Conservation (phyloP, 2,113 vertebrate genomes). For the Dryoscopus gambensis region DNA sequence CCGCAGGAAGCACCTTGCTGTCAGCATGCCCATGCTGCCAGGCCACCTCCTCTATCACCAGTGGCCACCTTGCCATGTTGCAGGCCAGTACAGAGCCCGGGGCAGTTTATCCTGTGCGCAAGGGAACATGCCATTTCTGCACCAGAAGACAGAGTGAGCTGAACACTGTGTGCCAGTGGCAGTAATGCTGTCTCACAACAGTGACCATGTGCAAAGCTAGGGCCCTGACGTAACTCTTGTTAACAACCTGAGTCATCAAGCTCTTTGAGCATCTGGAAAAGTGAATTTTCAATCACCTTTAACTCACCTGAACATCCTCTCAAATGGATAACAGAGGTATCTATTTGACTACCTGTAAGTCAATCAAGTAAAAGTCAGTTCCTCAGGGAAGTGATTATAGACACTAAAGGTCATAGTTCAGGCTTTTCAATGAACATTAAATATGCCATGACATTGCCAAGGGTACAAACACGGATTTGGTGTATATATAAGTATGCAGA, state of each 20-base stretch:
- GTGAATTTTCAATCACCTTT: not conserved
- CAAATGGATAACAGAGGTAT: not conserved
- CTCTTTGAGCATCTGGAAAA: not conserved
- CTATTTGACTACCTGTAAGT: not conserved
- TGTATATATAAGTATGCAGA: not conserved
- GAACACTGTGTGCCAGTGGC: not conserved
- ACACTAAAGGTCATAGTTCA: not conserved
- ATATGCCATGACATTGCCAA: not conserved
- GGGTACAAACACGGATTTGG: not conserved
- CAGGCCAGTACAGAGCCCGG: not conserved
- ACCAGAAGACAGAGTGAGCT: not conserved
- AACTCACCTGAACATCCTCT: not conserved
- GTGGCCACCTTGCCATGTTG: not conserved
- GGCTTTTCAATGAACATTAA: not conserved
- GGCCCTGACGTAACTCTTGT: rapidly evolving
- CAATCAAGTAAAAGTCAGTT: not conserved
- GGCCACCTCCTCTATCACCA: not conserved
- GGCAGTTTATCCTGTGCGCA: not conserved
- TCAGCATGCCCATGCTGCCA: not conserved
- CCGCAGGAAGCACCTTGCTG: not conserved
- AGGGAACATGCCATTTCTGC: not conserved
- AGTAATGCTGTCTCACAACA: not conserved
- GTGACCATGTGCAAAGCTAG: not conserved
- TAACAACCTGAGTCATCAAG: not conserved
- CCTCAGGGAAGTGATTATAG: not conserved